Percentiles rank a stretch among this genome's conserved stretches.
These are phyloP conservation scores for Pilophorus perplexus DNA, from an alignment of 2,888 invertebrate species.

Conservation along the genomic window DNA sequence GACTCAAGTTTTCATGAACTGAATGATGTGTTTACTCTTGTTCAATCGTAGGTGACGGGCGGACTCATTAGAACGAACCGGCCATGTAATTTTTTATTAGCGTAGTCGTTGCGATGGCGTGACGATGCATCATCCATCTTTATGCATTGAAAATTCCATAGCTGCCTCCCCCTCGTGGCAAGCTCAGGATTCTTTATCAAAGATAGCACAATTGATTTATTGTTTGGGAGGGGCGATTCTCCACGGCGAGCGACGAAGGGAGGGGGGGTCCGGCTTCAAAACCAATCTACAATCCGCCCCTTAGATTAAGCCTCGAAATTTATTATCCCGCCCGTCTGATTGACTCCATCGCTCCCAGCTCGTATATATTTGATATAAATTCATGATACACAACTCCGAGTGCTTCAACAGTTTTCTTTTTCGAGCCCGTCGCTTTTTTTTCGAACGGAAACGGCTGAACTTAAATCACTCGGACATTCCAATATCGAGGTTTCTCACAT, in stretches of 20 bases:
- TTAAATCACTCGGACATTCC: slow-evolving; percentile 24
- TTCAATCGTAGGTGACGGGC: no score
- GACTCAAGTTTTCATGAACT: no score
- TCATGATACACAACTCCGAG: slow-evolving; percentile 17
- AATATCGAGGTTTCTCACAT: slow-evolving; percentile 6
- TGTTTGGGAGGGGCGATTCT: slow-evolving; percentile 8
- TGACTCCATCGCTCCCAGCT: slow-evolving; percentile 12
- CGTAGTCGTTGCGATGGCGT: slow-evolving; percentile 26
- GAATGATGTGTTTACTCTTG: no score
- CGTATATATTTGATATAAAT: slow-evolving; percentile 39
- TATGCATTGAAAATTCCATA: slow-evolving; percentile 38
- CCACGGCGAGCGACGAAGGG: slow-evolving; percentile 1
- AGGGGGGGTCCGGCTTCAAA: slow-evolving; percentile 11
- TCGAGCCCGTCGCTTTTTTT: background rate
- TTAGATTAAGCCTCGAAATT: slow-evolving; percentile 38
- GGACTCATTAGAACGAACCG: no score
- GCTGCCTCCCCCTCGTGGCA: slow-evolving; percentile 1
- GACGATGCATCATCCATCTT: slow-evolving; percentile 35
- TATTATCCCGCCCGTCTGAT: slow-evolving; percentile 30
- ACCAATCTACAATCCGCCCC: slow-evolving; percentile 39
- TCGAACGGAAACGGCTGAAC: background rate
- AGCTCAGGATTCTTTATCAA: slow-evolving; percentile 23
- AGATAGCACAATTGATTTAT: slow-evolving; percentile 40
- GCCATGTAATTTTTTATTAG: slow-evolving; percentile 36
- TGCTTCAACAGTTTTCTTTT: background rate